Evolutionary conservation across 2,797 vertebrate genomes (phyloP).

Genomic region (Schizopygopsis malacanthus): DNA sequence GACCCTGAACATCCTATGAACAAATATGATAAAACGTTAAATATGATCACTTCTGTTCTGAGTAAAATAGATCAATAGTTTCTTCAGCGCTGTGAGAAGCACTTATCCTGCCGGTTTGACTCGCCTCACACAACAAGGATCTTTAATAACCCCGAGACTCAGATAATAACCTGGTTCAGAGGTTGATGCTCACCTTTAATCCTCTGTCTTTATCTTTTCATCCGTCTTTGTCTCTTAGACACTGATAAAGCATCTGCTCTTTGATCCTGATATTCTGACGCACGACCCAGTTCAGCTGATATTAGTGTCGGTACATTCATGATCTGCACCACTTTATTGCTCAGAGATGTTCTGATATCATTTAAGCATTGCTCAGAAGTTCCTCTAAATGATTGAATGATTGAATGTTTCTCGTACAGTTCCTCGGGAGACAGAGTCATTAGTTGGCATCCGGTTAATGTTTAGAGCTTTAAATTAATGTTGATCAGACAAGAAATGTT

Average conservation of each 20-base stretch:
- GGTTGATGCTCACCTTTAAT: neutral
- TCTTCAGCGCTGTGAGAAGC: neutral
- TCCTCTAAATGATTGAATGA: neutral
- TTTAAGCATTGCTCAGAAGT: neutral
- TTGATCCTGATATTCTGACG: slow-evolving; percentile 10
- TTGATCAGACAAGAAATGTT: neutral
- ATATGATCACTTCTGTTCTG: neutral
- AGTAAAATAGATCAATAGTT: slow-evolving; percentile 2
- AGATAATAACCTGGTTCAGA: slow-evolving; percentile 22
- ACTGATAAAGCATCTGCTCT: slow-evolving; percentile 34
- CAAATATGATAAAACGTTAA: neutral
- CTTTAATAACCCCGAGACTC: neutral
- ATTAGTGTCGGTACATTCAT: neutral
- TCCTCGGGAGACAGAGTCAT: neutral
- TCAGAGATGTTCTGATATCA: neutral
- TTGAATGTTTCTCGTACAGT: neutral
- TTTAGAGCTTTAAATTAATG: neutral
- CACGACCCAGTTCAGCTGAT: slow-evolving; percentile 2
- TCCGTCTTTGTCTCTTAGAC: neutral
- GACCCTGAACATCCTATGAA: slow-evolving; percentile 72
- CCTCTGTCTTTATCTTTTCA: slow-evolving; percentile 1
- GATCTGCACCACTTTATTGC: neutral
- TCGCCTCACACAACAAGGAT: slow-evolving; percentile 1
- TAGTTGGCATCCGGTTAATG: neutral
- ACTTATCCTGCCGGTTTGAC: neutral